phyloP scores from a whole-genome alignment of 1,140 invertebrate genomes.

The Aporrectodea caliginosa region DNA sequence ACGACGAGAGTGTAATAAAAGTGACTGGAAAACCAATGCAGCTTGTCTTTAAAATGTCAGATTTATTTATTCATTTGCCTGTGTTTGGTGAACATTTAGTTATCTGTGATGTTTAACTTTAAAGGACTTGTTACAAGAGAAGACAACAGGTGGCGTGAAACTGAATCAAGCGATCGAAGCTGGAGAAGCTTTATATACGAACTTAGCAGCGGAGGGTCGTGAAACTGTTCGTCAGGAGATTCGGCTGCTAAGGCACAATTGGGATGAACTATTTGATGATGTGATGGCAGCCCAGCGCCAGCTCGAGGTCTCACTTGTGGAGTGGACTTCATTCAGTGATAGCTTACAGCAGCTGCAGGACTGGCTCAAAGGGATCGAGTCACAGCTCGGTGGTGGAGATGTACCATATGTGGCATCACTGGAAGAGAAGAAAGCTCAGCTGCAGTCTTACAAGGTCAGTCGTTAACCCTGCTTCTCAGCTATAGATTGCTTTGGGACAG shows the following conservation, averaged over 20 bases:
- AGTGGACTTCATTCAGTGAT: slow-evolving; percentile 54
- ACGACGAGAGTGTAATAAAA: too few relatives aligned
- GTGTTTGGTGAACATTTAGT: not conserved
- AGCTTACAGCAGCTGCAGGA: slow-evolving; percentile 71
- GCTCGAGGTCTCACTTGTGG: slow-evolving; percentile 63
- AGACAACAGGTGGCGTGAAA: slow-evolving; percentile 70
- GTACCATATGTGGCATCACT: slow-evolving; percentile 71
- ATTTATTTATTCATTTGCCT: too few relatives aligned
- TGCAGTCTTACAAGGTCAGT: slow-evolving; percentile 65
- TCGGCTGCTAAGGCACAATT: slow-evolving; percentile 71
- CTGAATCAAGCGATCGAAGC: slow-evolving; percentile 79
- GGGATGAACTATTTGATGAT: slow-evolving; percentile 76
- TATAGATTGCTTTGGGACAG: too few relatives aligned
- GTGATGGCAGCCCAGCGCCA: slow-evolving; percentile 64
- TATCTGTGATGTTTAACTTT: slow-evolving; percentile 6
- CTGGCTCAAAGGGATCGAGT: slow-evolving; percentile 75
- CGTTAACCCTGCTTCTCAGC: too few relatives aligned
- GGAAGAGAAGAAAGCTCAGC: slow-evolving; percentile 78
- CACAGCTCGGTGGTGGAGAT: slow-evolving; percentile 70
- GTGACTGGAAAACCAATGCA: too few relatives aligned
- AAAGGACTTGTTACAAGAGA: slow-evolving; percentile 73
- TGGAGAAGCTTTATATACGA: slow-evolving; percentile 81
- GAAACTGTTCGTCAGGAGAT: slow-evolving; percentile 79
- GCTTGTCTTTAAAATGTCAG: too few relatives aligned
- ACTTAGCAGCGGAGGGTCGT: slow-evolving; percentile 79